Evolutionary conservation across 2,797 vertebrate species (phyloP), one percentile per base, ranked within the genome.

Genomic region (Pangasius krempfi): DNA sequence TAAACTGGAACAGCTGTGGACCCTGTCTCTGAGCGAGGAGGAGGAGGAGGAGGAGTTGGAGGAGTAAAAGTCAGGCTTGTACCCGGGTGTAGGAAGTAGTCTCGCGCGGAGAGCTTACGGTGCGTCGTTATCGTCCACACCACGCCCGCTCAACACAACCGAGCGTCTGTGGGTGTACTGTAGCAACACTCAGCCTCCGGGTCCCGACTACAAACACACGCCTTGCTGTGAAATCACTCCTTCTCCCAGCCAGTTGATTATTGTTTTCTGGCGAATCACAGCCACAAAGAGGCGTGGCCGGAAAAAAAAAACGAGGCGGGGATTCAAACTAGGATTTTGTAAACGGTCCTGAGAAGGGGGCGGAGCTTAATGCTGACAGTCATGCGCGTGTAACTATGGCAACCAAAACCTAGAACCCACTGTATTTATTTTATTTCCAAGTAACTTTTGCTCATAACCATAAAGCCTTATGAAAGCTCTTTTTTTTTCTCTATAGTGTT

Each of bases 221-320:
- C 50, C 47, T 40, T 0, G 66, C 66, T 8, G 66, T 37, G 47
- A 37, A 72, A 72, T 56, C 47, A 25, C 66, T 70, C 62, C 27
- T 33, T 25, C 64, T 7, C 82, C 30, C 7, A 37, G 50, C 30
- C 66, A 37, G 66, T 14, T 22, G 56, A 47, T 76, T 60, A 86
- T 60, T 64, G 72, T 78, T 47, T 86, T 62, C 54, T 60, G 10
- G 56, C 85, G 52, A 76, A 86, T 86, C 72, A 85, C 30, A 75
- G 37, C 20, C 85, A 47, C 72, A 40, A 44, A 64, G 40, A 22
- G 85, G 85, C 72, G 85, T 60, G 70, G 37, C 14, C 30, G 12
- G 3, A 1, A 40, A 50, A 10, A 22, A 60, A 44, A 22, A 4
- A 30, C 14, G 4, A 18, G 85, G 85, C 85, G 85, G 54, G 54